A percentile compares a stretch with the other conserved stretches of the same genome.
Evolutionary conservation across 2,888 invertebrate genomes (phyloP).

Genomic region (Lepidocyrtinus sp.): DNA sequence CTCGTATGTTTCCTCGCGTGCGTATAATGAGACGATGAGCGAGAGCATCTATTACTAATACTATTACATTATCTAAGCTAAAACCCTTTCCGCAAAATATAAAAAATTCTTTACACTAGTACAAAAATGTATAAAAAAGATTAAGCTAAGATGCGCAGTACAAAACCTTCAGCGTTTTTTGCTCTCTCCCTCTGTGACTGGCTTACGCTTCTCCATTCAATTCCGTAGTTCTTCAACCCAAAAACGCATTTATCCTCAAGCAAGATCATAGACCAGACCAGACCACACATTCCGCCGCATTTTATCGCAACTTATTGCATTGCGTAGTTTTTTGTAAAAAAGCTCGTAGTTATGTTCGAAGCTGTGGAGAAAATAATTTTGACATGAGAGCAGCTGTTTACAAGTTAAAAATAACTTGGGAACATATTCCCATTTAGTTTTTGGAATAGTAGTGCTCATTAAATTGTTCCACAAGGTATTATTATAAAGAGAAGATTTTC

Average conservation of each 20-base stretch:
- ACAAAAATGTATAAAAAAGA: too few species aligned
- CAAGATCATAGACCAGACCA: background rate
- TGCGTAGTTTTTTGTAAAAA: conserved; percentile 5
- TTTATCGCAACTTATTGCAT: conserved; percentile 18
- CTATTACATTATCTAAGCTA: background rate
- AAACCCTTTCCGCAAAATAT: background rate
- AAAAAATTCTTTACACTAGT: conserved; percentile 11
- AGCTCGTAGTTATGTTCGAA: background rate
- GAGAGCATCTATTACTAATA: too few species aligned
- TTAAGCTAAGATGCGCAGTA: background rate
- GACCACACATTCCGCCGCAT: conserved; percentile 1
- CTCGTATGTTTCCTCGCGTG: background rate
- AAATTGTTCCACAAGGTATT: too few species aligned
- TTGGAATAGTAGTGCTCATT: background rate
- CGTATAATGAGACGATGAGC: conserved; percentile 2
- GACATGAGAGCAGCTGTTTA: conserved; percentile 58
- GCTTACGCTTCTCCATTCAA: background rate
- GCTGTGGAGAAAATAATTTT: conserved; percentile 29
- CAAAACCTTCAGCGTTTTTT: background rate
- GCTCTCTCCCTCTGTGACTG: too few species aligned
- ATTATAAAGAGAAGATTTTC: background rate
- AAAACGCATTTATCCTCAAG: background rate
- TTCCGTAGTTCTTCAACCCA: too few species aligned
- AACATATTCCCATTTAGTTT: background rate
- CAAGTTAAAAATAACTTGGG: background rate